phyloP scores from a whole-genome alignment of 2,888 invertebrate species.

The Pterostichus madidus region DNA sequence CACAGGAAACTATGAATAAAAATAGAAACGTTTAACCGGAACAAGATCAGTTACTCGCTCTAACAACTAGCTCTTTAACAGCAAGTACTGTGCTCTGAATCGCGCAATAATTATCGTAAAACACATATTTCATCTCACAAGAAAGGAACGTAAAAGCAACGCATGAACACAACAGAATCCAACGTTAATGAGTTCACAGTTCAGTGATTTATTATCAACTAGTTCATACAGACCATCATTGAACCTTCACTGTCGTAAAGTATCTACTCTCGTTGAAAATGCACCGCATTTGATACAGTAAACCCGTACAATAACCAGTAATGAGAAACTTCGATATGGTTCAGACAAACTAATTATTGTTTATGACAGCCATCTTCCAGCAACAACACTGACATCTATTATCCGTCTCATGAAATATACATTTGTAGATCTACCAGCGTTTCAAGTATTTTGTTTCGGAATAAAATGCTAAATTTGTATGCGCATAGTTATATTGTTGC shows the following conservation, averaged over 20 bases:
- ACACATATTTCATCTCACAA: conserved; percentile 36
- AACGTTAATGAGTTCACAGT: conserved; percentile 44
- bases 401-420: conserved; percentile 31
- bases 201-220: conserved; percentile 48
- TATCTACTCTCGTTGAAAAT: conserved; percentile 28
- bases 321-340: conserved; percentile 56
- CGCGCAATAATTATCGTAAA: conserved; percentile 40
- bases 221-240: background rate
- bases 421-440: conserved; percentile 8
- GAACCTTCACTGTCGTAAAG: conserved; percentile 20
- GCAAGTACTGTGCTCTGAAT: conserved; percentile 8
- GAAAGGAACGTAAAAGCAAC: conserved; percentile 13
- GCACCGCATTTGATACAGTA: conserved; percentile 42
- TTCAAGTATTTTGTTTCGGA: too few species aligned
- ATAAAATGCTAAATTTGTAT: background rate
- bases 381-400: conserved; percentile 12
- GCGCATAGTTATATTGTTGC: conserved; percentile 25
- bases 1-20: conserved; percentile 32
- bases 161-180: conserved; percentile 13
- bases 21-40: conserved; percentile 14
- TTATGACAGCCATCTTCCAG: conserved; percentile 16
- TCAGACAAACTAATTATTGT: conserved; percentile 41
- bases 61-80: conserved; percentile 27
- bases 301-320: conserved; percentile 35
- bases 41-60: conserved; percentile 2